Evolutionary conservation across 2,888 invertebrate genomes (phyloP).

Genomic region (Tuta absoluta): DNA sequence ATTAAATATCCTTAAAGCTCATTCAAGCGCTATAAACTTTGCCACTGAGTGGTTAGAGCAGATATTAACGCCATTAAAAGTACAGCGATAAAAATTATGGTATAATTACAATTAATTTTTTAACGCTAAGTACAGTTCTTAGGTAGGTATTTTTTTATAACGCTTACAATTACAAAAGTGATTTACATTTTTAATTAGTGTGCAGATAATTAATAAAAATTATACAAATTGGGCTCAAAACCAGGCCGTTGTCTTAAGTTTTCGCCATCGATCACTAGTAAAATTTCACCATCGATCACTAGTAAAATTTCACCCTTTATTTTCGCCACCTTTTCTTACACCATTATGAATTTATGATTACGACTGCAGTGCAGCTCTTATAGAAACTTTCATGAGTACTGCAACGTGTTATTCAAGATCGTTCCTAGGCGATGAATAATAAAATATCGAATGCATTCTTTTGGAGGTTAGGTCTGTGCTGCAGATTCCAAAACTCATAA

Average conservation of each 20-base stretch:
- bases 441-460: slow-evolving; percentile 4
- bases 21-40: not conserved
- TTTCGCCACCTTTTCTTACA: not conserved
- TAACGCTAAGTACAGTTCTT: not conserved
- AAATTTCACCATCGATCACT: no score
- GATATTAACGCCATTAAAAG: not conserved
- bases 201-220: no score
- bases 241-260: no score
- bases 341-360: no score
- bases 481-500: not conserved
- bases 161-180: no score
- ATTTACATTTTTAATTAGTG: no score
- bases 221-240: no score
- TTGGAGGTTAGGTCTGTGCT: not conserved
- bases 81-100: not conserved
- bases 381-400: not conserved
- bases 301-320: no score
- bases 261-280: no score
- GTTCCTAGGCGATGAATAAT: not conserved
- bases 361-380: slow-evolving; percentile 12
- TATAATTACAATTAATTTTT: not conserved
- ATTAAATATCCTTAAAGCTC: not conserved
- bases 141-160: not conserved
- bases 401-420: not conserved
- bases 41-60: not conserved